Base-by-base conservation (phyloP, 2,888 invertebrate species). In the Noctuana brunneofusca region DNA sequence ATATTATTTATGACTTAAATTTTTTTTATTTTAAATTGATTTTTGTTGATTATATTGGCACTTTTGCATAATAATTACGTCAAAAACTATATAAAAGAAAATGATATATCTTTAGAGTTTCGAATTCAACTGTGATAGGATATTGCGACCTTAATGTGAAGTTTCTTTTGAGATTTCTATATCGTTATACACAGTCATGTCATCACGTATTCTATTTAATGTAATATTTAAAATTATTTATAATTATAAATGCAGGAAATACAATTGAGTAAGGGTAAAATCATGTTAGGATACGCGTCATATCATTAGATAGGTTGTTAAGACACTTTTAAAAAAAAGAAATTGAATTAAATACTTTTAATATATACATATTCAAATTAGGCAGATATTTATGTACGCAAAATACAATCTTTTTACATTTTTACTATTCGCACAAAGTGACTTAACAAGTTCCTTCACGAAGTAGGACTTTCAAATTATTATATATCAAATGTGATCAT, bases 91-190 rank as follows among this genome's bases (percentile, higher is more conserved):
- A n/a, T n/a, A n/a, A n/a, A n/a, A n/a, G n/a, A n/a, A n/a, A n/a
- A 12, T n/a, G 0, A 27, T 1, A n/a, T 58, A 11, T 35, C 50
- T 38, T 56, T 68, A 68, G 64, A 11, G 73, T 74, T 72, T 79
- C 75, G 76, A 81, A 82, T 82, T 83, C 75, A 78, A 78, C 84
- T 86, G 86, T 86, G 86, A 86, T 86, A 81, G 76, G 66, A 68
- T 24, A 65, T 43, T 56, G 58, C 46, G 57, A 32, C 52, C 35
- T 43, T 57, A 53, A 56, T 32, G 43, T 57, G 41, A 64, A 32
- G 30, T 20, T 48, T 22, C 12, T 24, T 27, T 49, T 50, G 35
- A 63, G 27, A 27, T 50, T 54, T 30, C 18, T 52, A 38, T 41
- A 41, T 18, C 6, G 4, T 16, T 20, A n/a, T n/a, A n/a, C n/a